phyloP scores from a whole-genome alignment of 2,888 invertebrate species.

The Cryptops parisi region DNA sequence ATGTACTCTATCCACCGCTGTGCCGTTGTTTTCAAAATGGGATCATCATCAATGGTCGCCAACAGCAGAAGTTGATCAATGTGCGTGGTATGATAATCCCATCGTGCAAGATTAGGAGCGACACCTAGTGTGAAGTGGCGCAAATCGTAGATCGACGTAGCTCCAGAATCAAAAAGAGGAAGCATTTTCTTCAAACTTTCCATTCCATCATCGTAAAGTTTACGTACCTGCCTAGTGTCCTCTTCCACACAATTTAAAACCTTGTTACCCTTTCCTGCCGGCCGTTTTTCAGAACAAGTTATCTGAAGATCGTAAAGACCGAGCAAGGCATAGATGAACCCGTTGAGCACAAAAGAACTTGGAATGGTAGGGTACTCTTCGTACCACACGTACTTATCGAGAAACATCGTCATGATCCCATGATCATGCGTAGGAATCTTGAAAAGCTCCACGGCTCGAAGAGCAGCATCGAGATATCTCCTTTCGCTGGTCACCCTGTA shows the following conservation, averaged over 20 bases:
- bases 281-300: slow-evolving; percentile 14
- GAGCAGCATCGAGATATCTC: slow-evolving; percentile 67
- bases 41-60: slow-evolving; percentile 56
- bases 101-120: slow-evolving; percentile 86
- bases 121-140: slow-evolving; percentile 79
- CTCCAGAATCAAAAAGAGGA: slow-evolving; percentile 84
- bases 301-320: slow-evolving; percentile 89
- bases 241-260: slow-evolving; percentile 37
- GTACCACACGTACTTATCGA: slow-evolving; percentile 82
- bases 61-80: slow-evolving; percentile 74
- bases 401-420: slow-evolving; percentile 70
- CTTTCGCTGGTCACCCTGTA: slow-evolving; percentile 56
- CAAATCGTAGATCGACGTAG: slow-evolving; percentile 90
- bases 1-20: slow-evolving; percentile 90
- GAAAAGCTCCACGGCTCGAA: slow-evolving; percentile 63
- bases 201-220: slow-evolving; percentile 71
- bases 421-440: slow-evolving; percentile 54
- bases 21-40: slow-evolving; percentile 65
- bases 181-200: slow-evolving; percentile 71
- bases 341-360: slow-evolving; percentile 88
- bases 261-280: not conserved
- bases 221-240: slow-evolving; percentile 51
- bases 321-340: slow-evolving; percentile 92
- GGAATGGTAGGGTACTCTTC: slow-evolving; percentile 98
- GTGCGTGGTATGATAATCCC: slow-evolving; percentile 99